phyloP scores from a whole-genome alignment of 2,113 vertebrate genomes.

The Platycercus adscitus region DNA sequence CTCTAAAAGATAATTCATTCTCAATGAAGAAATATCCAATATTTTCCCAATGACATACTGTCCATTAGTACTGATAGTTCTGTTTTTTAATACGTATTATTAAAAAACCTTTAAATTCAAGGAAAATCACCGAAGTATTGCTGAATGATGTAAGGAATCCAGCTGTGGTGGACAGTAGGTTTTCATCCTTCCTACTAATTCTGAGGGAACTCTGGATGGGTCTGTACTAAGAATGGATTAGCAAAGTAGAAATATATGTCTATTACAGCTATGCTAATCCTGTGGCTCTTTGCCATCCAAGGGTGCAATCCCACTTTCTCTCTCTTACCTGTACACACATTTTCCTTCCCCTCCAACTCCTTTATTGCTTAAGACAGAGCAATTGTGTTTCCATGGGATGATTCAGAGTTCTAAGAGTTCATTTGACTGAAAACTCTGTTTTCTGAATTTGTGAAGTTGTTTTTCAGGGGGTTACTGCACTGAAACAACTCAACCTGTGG shows the following conservation, averaged over 20 bases:
- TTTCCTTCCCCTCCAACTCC: background rate
- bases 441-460: background rate
- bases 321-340: background rate
- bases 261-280: background rate
- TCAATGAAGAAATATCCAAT: background rate
- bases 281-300: background rate
- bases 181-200: background rate
- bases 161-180: background rate
- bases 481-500: background rate
- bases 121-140: background rate
- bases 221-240: background rate
- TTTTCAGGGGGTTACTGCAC: background rate
- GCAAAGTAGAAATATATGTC: background rate
- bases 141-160: background rate
- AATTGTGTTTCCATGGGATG: background rate
- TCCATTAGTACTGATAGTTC: background rate
- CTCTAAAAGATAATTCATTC: background rate
- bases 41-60: background rate
- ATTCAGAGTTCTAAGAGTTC: background rate
- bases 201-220: background rate
- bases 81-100: accelerated
- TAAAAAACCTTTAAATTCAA: background rate
- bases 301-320: background rate
- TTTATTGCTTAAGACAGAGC: background rate
- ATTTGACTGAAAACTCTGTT: background rate